Percentiles rank a stretch among this genome's conserved stretches.
phyloP scores from a whole-genome alignment of 2,888 invertebrate species.

The Drosophila limbata region DNA sequence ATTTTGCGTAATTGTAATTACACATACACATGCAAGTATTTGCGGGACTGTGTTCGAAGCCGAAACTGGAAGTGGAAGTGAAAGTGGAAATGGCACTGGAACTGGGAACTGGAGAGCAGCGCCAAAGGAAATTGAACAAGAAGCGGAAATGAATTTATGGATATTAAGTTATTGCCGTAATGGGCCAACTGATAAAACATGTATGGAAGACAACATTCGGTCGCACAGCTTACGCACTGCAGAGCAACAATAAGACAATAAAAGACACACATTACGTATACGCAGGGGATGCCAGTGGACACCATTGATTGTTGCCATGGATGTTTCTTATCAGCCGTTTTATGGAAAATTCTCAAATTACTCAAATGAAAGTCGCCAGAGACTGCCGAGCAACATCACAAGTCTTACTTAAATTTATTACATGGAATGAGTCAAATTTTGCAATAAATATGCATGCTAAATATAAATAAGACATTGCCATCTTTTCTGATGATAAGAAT shows the following conservation, averaged over 20 bases:
- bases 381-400: neutral
- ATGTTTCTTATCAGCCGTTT: conserved; percentile 30
- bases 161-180: conserved; percentile 52
- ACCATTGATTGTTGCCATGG: conserved; percentile 6
- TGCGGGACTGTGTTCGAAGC: neutral
- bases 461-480: neutral
- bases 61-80: neutral
- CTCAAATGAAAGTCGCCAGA: conserved; percentile 1
- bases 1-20: conserved; percentile 73
- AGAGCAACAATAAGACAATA: neutral
- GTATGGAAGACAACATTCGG: conserved; percentile 4
- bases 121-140: conserved; percentile 41
- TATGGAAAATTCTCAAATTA: conserved; percentile 27
- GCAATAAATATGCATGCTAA: neutral
- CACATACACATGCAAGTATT: conserved; percentile 48
- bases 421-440: neutral
- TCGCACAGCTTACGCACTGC: too few species aligned
- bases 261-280: conserved; percentile 1
- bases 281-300: conserved; percentile 1
- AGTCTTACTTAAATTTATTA: conserved; percentile 1
- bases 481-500: neutral
- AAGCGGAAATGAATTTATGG: conserved; percentile 72
- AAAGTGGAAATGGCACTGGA: too few species aligned
- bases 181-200: conserved; percentile 26
- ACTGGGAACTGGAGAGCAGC: neutral